phyloP scores from a whole-genome alignment of 2,113 vertebrate genomes.

The Boulengeromyrus knoepffleri region DNA sequence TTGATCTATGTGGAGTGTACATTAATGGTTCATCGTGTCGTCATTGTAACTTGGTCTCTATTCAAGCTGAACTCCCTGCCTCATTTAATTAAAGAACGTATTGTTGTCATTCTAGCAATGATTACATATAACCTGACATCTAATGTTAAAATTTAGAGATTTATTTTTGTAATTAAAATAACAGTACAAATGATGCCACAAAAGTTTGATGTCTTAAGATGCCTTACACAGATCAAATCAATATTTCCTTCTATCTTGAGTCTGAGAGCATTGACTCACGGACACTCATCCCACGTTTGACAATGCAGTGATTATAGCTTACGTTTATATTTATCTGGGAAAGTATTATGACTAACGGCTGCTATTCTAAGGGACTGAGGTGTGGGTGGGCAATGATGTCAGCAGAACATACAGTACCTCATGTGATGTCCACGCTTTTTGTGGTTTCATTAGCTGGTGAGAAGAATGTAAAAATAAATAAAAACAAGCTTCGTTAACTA shows the following conservation, averaged over 20 bases:
- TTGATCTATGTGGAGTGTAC: background rate
- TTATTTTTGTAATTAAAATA: background rate
- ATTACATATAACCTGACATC: background rate
- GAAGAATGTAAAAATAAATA: background rate
- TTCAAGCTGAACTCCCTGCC: background rate
- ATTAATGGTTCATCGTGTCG: background rate
- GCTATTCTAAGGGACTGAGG: background rate
- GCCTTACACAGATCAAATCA: background rate
- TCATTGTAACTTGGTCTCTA: background rate
- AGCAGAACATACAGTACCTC: background rate
- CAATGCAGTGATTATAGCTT: background rate
- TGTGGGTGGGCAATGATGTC: background rate
- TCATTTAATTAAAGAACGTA: background rate
- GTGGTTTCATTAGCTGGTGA: background rate
- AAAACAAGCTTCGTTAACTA: background rate
- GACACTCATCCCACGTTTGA: background rate
- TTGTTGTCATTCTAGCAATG: background rate
- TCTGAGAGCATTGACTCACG: background rate
- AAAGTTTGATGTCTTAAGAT: background rate
- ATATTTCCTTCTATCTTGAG: background rate
- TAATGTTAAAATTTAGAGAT: background rate
- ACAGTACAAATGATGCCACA: background rate
- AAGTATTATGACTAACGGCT: background rate
- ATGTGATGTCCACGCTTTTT: background rate
- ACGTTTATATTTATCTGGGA: background rate